A percentile compares a stretch with the other conserved stretches of the same genome.
phyloP scores from a whole-genome alignment of 1,140 invertebrate genomes.

The Drosophila pseudoobscura region DNA sequence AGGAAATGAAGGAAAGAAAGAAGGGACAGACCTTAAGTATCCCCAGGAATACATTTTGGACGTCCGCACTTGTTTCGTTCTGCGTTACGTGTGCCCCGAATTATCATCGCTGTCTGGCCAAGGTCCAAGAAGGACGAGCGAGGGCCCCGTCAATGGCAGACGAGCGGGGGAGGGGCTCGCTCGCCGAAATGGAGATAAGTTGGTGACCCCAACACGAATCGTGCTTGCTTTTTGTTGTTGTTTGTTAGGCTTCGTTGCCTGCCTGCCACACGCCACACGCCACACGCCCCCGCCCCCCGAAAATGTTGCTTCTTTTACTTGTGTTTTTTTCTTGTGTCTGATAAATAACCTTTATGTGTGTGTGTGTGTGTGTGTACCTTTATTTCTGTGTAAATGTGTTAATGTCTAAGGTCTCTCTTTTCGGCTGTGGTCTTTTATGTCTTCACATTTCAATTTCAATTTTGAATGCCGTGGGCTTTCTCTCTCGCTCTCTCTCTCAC shows the following conservation, averaged over 20 bases:
- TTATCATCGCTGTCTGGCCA: conserved; percentile 58
- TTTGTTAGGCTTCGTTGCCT: no score
- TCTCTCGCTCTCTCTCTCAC: no score
- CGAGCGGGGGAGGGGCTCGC: conserved; percentile 24
- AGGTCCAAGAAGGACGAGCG: conserved; percentile 7
- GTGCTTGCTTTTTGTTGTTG: conserved; percentile 35
- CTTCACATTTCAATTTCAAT: conserved; percentile 75
- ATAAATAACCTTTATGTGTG: conserved; percentile 38
- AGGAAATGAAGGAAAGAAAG: conserved; percentile 43
- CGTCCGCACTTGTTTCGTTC: conserved; percentile 20
- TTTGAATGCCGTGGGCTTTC: conserved; percentile 16
- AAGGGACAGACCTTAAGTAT: conserved; percentile 27
- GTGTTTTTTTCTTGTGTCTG: conserved; percentile 27
- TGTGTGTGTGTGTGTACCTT: no score
- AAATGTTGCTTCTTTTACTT: conserved; percentile 21
- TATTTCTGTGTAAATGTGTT: conserved; percentile 68
- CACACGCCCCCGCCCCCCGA: conserved; percentile 1
- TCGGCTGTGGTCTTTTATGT: conserved; percentile 62
- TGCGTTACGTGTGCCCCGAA: conserved; percentile 62
- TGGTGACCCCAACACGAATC: conserved; percentile 57
- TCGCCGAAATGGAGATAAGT: conserved; percentile 66
- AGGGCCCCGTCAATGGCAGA: conserved; percentile 67
- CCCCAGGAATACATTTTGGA: conserved; percentile 1
- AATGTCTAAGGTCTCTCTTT: conserved; percentile 68
- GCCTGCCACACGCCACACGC: conserved; percentile 1